Evolutionary conservation across 2,888 invertebrate genomes (phyloP), one percentile per base, ranked within the genome.

Genomic region (Meiosimyza platycephala): DNA sequence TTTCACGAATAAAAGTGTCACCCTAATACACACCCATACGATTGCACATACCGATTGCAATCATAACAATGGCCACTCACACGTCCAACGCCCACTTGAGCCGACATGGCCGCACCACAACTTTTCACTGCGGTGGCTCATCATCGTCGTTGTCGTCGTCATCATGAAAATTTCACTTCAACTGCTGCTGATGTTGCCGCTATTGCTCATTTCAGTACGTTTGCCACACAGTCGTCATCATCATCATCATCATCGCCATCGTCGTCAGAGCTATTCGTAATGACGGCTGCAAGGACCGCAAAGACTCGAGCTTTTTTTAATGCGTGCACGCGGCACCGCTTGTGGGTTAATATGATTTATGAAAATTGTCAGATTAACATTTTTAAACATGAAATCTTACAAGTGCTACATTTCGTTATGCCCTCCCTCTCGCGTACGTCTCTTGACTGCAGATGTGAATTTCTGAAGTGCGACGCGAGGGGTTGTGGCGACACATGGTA

Each of bases 301-400:
- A 18, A 18, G 54, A 54, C 16, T 54, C 48, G 13, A 68, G 48
- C 28, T 22, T 48, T 50, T 47, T 68, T 68, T 57, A 12, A 47
- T 55, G 67, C n/a, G 47, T 67, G 66, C 40, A 15, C 33, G 65
- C 51, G 65, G 33, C 15, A 48, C 13, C 18, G 28, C 73, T 75
- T 77, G 75, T 78, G 76, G 76, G 75, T 77, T 76, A 77, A 78
- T 77, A 75, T 78, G 78, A 78, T 78, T 77, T 78, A 79, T 78
- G 76, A 75, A 78, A 76, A 76, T 77, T 78, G 76, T 79, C 75
- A 76, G 76, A 77, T 78, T 78, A 76, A 78, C 76, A 75, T 78
- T 78, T 78, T 74, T 75, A 78, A 76, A 74, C 74, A 74, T 50
- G 74, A 47, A 67, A 51, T 66, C 55, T 22, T 59, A 54, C 66